Base-by-base conservation (phyloP, 2,797 vertebrate genomes). In the Silurus aristotelis region DNA sequence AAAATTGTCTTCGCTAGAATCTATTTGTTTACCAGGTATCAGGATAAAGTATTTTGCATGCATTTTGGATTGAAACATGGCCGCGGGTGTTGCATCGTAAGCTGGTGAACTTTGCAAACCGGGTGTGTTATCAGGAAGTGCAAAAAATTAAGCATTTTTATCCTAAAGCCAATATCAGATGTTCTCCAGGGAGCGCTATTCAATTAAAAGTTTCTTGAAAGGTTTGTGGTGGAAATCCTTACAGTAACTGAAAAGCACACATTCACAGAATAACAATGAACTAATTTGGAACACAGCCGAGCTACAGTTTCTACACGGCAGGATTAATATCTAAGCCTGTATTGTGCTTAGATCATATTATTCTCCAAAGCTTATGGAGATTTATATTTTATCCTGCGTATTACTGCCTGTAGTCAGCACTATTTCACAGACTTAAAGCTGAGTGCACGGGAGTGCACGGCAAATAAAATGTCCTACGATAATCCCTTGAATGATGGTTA, bases 241-340 rank as follows among this genome's bases (percentile, higher is more conserved):
- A 78, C 48, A 38, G 75, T 55, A 58, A 78, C 20, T 72, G 43
- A 55, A 77, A 55, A 84, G 17, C 48, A 66, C 61, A 52, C 73
- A 78, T 15, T 79, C 55, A 43, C 52, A 7, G 31, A 70, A 75
- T 68, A 31, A 9, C 66, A 83, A 77, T 22, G 75, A 84, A 71
- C 61, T 80, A 68, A 72, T 80, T 80, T 85, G 22, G 38, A 80
- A 68, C 56, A 52, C 56, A 64, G 25, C 70, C 56, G 25, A n/a
- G 63, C 20, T 63, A 78, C 63, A 55, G 31, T 72, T 71, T 70
- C 55, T 46, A 67, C 64, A 80, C 7, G 17, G 43, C 14, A 70
- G 84, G 84, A 85, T 85, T 85, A 80, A 81, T 80, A 85, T 85
- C 77, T 80, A 56, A 64, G 68, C 58, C 48, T 64, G 68, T 43